Conservation (phyloP, 2,113 vertebrate genomes). For the Sinocyclocheilus anophthalmus region DNA sequence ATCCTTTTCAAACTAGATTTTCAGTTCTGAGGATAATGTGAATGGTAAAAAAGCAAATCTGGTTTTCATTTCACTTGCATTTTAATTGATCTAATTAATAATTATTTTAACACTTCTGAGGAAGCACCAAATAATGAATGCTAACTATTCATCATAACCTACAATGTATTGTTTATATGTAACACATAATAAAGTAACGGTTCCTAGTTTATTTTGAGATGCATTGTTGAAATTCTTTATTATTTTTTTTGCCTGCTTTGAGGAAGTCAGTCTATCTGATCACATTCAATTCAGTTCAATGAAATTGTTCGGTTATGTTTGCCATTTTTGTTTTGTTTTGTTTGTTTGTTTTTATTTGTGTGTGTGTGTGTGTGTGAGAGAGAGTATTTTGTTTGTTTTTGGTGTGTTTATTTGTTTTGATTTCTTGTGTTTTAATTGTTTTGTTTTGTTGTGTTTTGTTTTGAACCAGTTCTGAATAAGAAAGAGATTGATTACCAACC, state of each 20-base stretch:
- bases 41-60: not conserved
- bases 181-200: not conserved
- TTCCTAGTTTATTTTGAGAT: not conserved
- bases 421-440: no score
- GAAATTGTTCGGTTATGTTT: not conserved
- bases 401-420: not conserved
- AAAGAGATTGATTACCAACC: not conserved
- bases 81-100: not conserved
- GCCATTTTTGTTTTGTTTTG: no score
- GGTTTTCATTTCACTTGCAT: not conserved
- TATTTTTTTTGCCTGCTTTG: not conserved
- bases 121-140: not conserved
- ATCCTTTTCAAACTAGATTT: not conserved
- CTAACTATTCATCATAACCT: not conserved
- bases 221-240: not conserved
- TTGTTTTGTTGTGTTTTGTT: not conserved
- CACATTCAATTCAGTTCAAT: not conserved
- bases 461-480: not conserved
- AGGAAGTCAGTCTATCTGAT: not conserved
- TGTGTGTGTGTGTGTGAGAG: no score
- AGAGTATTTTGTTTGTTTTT: no score
- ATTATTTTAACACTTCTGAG: not conserved
- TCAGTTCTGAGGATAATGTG: not conserved
- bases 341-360: no score
- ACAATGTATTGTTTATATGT: not conserved